Percentiles rank a stretch among this genome's conserved stretches.
Evolutionary conservation across 1,140 invertebrate species (phyloP).

Genomic region (Zaprionus gabonicus): DNA sequence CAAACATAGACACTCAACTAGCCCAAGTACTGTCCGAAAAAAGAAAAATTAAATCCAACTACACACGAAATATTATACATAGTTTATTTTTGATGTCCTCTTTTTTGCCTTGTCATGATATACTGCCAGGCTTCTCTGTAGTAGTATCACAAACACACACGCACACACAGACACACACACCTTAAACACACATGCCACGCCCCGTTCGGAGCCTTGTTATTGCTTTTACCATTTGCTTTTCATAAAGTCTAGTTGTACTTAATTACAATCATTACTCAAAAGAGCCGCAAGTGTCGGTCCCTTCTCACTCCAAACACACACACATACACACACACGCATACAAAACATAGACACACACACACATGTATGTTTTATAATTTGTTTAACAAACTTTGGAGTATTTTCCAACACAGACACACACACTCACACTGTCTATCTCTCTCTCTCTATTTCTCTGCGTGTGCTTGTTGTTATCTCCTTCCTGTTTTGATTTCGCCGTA

Average conservation of each 20-base stretch:
- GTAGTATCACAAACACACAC: conserved; percentile 23
- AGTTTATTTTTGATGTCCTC: conserved; percentile 65
- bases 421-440: neutral
- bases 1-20: conserved; percentile 12
- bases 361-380: conserved; percentile 48
- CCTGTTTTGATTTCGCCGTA: conserved; percentile 46
- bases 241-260: conserved; percentile 80
- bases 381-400: conserved; percentile 35
- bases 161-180: conserved; percentile 29
- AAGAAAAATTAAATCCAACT: conserved; percentile 61
- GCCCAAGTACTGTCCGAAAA: conserved; percentile 11
- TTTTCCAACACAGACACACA: conserved; percentile 41
- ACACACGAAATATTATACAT: conserved; percentile 72
- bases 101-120: conserved; percentile 80
- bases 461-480: conserved; percentile 39
- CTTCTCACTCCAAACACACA: conserved; percentile 10
- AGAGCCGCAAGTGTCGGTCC: conserved; percentile 54
- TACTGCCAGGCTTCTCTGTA: conserved; percentile 63
- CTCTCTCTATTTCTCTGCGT: conserved; percentile 33
- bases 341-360: conserved; percentile 24
- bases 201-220: conserved; percentile 61
- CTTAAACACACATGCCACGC: conserved; percentile 40
- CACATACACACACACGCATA: conserved; percentile 22
- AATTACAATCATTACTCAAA: conserved; percentile 82
- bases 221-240: conserved; percentile 63